Base-by-base conservation (phyloP, 1,140 invertebrate species). In the Apocrypta bakeri region DNA sequence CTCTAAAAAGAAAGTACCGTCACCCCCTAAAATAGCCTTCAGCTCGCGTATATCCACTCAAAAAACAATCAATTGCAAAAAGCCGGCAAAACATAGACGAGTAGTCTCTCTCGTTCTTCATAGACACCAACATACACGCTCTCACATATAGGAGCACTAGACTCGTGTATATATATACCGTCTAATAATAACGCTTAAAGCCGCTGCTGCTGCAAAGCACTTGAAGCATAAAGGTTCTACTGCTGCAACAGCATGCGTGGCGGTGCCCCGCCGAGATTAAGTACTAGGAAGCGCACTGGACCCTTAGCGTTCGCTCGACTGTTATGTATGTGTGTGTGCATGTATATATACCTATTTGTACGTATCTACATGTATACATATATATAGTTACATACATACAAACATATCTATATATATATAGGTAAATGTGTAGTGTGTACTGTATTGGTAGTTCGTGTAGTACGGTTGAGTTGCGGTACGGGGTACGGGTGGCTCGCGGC, bases 191-290 rank as follows among this genome's bases (percentile, higher is more conserved):
- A 29, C 64, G 64, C 64, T n/a, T 56, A 56, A 17, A 56, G 17
- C 17, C 48, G 48, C 48, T 17, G 48, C 21, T 21, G 48, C 3
- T 21, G 17, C 48, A 21, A 21, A 56, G 48, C 48, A 56, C 48
- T 56, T 56, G 48, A 6, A 56, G 48, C 48, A 56, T 56, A 56
- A n/a, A 56, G 48, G 48, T 21, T 56, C 48, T n/a, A 56, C 17
- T 56, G 17, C 25, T 25, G 24, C 24, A n/a, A n/a, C n/a, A 27
- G 64, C 64, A 66, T 66, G 27, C 83, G 83, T 56, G 48, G 48
- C 84, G 88, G 88, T 89, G 88, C 80, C 74, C 84, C 81, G 83
- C 63, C 83, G 85, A 88, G 88, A 88, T 89, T 88, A 88, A 88
- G 88, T 88, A 89, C 88, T 87, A 87, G 87, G 88, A 88, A 89